A percentile compares a stretch with the other conserved stretches of the same genome.
phyloP scores from a whole-genome alignment of 2,113 vertebrate genomes.

The Candoia aspera region DNA sequence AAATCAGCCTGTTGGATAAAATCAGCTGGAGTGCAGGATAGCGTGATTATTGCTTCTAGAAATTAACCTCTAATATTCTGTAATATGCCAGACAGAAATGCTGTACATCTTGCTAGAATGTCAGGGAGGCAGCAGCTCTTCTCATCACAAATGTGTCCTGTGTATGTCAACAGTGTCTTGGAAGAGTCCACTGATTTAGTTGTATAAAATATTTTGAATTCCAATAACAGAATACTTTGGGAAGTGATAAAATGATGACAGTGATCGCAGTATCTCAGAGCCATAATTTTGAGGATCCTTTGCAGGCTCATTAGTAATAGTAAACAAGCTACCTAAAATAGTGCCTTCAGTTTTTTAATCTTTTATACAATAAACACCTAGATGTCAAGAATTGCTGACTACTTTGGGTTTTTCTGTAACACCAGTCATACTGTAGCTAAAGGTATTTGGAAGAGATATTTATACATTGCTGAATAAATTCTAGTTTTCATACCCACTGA shows the following conservation, averaged over 20 bases:
- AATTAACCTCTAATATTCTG: not conserved
- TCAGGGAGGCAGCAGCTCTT: not conserved
- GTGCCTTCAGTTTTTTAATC: not conserved
- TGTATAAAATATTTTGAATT: slow-evolving; percentile 21
- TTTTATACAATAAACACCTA: not conserved
- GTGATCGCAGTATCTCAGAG: not conserved
- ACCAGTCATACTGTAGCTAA: not conserved
- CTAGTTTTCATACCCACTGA: not conserved
- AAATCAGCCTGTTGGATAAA: not conserved
- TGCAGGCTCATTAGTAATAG: not conserved
- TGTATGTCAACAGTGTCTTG: not conserved
- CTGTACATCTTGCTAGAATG: not conserved
- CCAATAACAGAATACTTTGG: not conserved
- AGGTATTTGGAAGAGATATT: not conserved
- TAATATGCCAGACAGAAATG: not conserved
- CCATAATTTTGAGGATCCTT: not conserved
- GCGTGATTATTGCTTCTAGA: not conserved
- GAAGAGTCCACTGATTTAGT: not conserved
- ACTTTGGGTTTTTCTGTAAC: not conserved
- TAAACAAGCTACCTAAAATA: not conserved
- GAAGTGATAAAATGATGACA: not conserved
- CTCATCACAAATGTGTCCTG: not conserved
- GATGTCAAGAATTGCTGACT: not conserved
- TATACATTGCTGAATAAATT: slow-evolving; percentile 8
- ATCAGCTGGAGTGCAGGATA: not conserved